These are phyloP conservation scores for Microcebus murinus DNA, from an alignment of 2,113 vertebrate genomes.

Conservation along the genomic window DNA sequence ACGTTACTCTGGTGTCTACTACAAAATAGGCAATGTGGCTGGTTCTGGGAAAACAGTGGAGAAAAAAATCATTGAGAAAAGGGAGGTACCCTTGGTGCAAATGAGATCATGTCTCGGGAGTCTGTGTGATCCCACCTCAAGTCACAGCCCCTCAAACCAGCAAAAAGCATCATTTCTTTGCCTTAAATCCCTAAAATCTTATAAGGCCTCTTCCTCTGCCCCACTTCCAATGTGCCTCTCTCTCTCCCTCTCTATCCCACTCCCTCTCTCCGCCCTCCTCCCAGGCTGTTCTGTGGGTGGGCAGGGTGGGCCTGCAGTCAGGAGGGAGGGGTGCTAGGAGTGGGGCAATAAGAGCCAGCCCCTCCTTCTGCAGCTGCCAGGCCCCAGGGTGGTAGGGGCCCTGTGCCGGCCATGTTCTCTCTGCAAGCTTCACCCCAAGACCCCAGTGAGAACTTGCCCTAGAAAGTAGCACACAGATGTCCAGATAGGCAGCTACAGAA, in stretches of 20 bases:
- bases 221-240: too few species aligned
- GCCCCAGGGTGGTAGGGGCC: neutral
- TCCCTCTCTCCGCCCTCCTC: neutral
- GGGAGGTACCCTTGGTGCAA: neutral
- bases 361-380: neutral
- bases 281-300: neutral
- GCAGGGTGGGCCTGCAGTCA: neutral
- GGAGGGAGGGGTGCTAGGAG: fast-evolving
- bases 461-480: neutral
- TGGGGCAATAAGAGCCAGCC: neutral
- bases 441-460: neutral
- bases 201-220: neutral
- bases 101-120: neutral
- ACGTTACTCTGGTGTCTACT: neutral
- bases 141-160: neutral
- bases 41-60: neutral
- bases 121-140: neutral
- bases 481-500: neutral
- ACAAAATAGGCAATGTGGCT: neutral
- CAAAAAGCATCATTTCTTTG: neutral
- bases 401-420: neutral
- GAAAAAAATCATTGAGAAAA: neutral
- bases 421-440: neutral
- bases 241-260: too few species aligned
- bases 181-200: neutral